These are phyloP conservation scores for Sceliomorpha sp. DNA, from an alignment of 2,888 invertebrate species.

Conservation along the genomic window DNA sequence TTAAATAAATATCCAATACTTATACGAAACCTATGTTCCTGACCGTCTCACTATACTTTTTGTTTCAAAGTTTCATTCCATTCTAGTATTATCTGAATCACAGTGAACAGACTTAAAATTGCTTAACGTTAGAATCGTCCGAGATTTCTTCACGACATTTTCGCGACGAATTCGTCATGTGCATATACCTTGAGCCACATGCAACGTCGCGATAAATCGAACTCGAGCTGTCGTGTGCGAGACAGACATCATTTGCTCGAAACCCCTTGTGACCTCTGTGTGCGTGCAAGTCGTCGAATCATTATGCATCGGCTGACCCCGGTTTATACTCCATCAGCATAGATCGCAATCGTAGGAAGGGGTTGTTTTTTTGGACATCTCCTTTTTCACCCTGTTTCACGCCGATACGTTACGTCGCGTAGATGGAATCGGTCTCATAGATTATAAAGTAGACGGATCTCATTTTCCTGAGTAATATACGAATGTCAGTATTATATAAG, in stretches of 20 bases:
- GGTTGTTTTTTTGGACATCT: constrained; percentile 60
- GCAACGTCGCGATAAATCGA: not conserved
- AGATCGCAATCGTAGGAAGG: constrained; percentile 64
- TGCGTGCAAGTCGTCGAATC: constrained; percentile 58
- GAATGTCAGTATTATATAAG: too few species aligned
- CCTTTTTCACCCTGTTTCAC: constrained; percentile 47
- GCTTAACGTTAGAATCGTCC: too few species aligned
- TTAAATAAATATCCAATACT: too few species aligned
- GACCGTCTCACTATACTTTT: too few species aligned
- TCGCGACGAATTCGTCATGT: not conserved
- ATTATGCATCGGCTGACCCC: constrained; percentile 70
- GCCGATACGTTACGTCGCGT: not conserved
- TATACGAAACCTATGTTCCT: too few species aligned
- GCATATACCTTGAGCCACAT: not conserved
- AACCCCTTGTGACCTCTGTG: constrained; percentile 14
- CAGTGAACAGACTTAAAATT: too few species aligned
- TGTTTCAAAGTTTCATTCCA: too few species aligned
- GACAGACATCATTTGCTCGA: constrained; percentile 3
- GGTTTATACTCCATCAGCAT: constrained; percentile 67
- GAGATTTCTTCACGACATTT: too few species aligned
- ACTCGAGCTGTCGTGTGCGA: not conserved
- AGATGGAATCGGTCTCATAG: too few species aligned
- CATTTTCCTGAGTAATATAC: too few species aligned
- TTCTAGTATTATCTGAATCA: too few species aligned
- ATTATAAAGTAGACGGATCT: too few species aligned